Percentiles rank a stretch among this genome's conserved stretches.
Conservation (phyloP, 1,140 invertebrate species). For the Pseudomyrmex pallidus region DNA sequence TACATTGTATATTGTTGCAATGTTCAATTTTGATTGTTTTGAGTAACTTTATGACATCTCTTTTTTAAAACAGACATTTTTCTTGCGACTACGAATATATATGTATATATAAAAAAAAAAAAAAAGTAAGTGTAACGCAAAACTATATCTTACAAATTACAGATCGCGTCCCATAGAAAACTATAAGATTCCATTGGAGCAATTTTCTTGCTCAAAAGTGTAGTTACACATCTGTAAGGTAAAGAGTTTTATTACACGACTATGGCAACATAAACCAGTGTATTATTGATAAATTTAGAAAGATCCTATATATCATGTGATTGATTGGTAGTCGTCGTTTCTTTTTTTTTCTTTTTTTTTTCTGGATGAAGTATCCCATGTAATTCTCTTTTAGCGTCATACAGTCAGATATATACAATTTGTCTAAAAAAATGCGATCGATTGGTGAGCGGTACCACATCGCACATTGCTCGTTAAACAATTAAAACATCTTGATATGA, state of each 20-base stretch:
- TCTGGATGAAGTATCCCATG: slow-evolving; percentile 51
- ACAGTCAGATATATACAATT: slow-evolving; percentile 57
- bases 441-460: slow-evolving; percentile 1
- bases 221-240: slow-evolving; percentile 14
- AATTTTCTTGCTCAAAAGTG: background rate
- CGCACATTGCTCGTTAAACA: slow-evolving; percentile 3
- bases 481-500: slow-evolving; percentile 42
- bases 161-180: slow-evolving; percentile 40
- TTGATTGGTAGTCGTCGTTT: background rate
- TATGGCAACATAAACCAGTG: slow-evolving; percentile 40
- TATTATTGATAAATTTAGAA: slow-evolving; percentile 13
- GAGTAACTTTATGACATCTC: too few species aligned
- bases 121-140: slow-evolving; percentile 43
- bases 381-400: slow-evolving; percentile 19
- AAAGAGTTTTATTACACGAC: slow-evolving; percentile 13
- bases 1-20: too few species aligned
- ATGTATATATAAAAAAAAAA: slow-evolving; percentile 13
- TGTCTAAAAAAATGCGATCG: slow-evolving; percentile 40
- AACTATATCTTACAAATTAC: slow-evolving; percentile 35
- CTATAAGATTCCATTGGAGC: slow-evolving; percentile 48
- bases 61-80: slow-evolving; percentile 47
- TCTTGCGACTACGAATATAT: slow-evolving; percentile 20
- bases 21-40: too few species aligned
- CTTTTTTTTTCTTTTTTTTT: background rate
- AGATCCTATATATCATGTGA: background rate